These are phyloP conservation scores for Rotaria magnacalcarata DNA, from an alignment of 2,888 invertebrate species.

Conservation along the genomic window DNA sequence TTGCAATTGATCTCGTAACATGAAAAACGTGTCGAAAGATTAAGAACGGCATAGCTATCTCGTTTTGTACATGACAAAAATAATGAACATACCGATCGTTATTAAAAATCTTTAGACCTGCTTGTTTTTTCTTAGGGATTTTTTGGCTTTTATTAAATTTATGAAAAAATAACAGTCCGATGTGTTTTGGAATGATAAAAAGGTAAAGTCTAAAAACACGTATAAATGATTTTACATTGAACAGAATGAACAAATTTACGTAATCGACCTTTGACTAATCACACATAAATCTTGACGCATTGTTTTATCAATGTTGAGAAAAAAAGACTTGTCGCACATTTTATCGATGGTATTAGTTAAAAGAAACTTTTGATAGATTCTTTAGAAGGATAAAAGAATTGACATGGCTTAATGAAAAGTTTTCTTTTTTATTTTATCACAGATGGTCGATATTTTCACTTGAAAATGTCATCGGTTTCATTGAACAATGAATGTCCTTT, in stretches of 20 bases:
- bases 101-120: no score
- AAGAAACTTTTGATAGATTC: neutral
- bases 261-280: conserved; percentile 9
- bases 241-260: neutral
- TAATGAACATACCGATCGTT: no score
- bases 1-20: no score
- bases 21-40: no score
- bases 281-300: neutral
- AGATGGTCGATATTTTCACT: neutral
- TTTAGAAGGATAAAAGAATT: neutral
- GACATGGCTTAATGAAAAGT: neutral
- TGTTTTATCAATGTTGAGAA: conserved; percentile 10
- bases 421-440: neutral
- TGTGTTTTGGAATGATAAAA: neutral
- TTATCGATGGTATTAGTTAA: neutral
- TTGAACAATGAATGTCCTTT: neutral
- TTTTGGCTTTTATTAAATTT: neutral
- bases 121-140: no score
- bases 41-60: no score
- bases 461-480: neutral
- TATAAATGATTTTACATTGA: neutral
- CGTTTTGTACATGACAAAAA: no score
- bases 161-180: neutral
- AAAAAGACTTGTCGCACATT: neutral
- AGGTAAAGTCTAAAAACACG: neutral